Evolutionary conservation across 2,797 vertebrate genomes (phyloP).

Genomic region (Enteromius trimaculatus): DNA sequence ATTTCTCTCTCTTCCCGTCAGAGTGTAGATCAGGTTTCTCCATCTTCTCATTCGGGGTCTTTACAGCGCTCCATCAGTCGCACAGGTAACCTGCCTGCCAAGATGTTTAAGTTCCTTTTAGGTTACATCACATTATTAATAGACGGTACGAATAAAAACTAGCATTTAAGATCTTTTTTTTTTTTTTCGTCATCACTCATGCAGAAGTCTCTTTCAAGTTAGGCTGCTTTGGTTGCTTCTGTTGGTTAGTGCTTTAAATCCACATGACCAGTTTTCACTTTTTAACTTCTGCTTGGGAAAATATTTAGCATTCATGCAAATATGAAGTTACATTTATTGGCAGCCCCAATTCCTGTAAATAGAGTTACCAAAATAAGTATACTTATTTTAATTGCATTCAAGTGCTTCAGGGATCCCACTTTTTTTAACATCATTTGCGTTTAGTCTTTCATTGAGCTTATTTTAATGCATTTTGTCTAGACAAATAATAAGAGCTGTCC

Average conservation of each 20-base stretch:
- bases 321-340: neutral
- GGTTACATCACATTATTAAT: neutral
- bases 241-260: neutral
- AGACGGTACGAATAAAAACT: neutral
- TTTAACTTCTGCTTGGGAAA: neutral
- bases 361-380: neutral
- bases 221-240: neutral
- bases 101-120: neutral
- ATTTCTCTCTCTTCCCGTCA: constrained; percentile 49
- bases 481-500: neutral
- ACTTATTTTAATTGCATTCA: neutral
- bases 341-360: neutral
- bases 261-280: neutral
- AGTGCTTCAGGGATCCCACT: neutral
- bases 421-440: neutral
- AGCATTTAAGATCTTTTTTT: neutral
- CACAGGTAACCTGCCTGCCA: constrained; percentile 39
- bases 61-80: constrained; percentile 72
- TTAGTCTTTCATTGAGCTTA: neutral
- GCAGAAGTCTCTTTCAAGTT: neutral
- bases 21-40: constrained; percentile 75
- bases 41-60: neutral
- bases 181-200: neutral
- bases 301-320: too few species aligned
- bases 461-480: neutral